phyloP scores from a whole-genome alignment of 37 sponge, comb jelly and placozoan genomes.

The Spongilla lacustris region DNA sequence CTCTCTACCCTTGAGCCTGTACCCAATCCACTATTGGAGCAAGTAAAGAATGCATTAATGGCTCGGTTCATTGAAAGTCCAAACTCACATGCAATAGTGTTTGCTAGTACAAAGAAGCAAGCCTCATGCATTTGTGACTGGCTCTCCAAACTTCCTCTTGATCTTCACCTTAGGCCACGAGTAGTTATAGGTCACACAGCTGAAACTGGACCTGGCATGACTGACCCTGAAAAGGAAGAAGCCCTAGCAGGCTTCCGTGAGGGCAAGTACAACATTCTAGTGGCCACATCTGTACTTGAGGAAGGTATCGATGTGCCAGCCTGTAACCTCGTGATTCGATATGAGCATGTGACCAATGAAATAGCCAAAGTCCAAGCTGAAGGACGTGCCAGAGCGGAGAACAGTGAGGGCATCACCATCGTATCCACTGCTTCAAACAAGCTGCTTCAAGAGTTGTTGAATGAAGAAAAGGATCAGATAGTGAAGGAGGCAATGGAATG shows the following conservation, averaged over 20 bases:
- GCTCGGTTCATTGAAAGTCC: conserved; percentile 15
- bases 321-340: conserved; percentile 90
- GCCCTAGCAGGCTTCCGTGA: conserved; percentile 77
- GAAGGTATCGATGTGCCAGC: conserved; percentile 95
- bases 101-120: conserved; percentile 58
- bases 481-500: not conserved
- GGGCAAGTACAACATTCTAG: conserved; percentile 79
- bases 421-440: conserved; percentile 25
- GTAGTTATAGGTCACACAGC: conserved; percentile 53
- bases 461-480: conserved; percentile 33
- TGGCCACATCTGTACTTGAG: conserved; percentile 90
- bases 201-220: conserved; percentile 59
- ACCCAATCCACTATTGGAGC: conserved; percentile 47
- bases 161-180: not conserved
- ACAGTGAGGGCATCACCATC: conserved; percentile 39
- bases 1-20: conserved; percentile 10
- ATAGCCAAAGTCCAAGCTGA: conserved; percentile 73
- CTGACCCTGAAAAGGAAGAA: conserved; percentile 56
- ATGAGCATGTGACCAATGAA: conserved; percentile 72
- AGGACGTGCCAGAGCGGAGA: conserved; percentile 75
- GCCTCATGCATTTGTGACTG: conserved; percentile 40
- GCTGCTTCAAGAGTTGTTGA: conserved; percentile 14
- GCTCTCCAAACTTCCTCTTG: conserved; percentile 5
- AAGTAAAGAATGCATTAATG: conserved; percentile 10
- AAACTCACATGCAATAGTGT: conserved; percentile 46